Evolutionary conservation across 2,797 vertebrate species (phyloP), one percentile per base, ranked within the genome.

Genomic region (Ctenochaetus hawaiiensis): DNA sequence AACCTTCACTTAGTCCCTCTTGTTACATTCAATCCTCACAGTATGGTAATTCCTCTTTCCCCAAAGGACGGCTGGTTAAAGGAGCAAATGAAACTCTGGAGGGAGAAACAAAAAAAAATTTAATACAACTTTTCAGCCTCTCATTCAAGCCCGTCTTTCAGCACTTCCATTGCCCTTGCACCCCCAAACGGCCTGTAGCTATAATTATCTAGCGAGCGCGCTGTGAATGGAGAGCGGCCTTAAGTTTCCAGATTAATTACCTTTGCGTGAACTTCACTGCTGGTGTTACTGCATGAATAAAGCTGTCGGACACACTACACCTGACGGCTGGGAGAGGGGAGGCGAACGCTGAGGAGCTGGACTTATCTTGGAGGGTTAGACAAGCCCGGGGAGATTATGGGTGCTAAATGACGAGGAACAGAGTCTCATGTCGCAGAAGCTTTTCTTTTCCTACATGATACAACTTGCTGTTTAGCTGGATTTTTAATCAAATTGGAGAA

Each of bases 181-280:
- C 48, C 76, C 78, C 75, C 58, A 44, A 83, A 88, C 6, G 70
- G 88, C 91, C 76, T 67, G 64, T 58, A 85, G 91, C 87, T 89
- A 87, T 89, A 93, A 89, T 92, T 92, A 91, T 89, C 81, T 71
- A 67, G 74, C 62, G 56, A 52, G 80, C 77, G 79, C 18, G 2
- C 75, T 20, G 67, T 84, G 87, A 88, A 88, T 87, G 80, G 76
- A 67, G 80, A 81, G 60, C 59, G 74, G 88, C 86, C 81, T 91
- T 79, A 72, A 82, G 89, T 91, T 92, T 87, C 63, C 81, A 87
- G 82, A 92, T 91, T 89, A 93, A 92, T 92, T 90, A 91, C 90
- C 78, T 84, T 54, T 85, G 84, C 72, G 75, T 80, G 82, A 89
- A 90, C 80, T 83, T 88, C 90, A 80, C 86, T 68, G 82, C 75